Evolutionary conservation across 1,140 invertebrate species (phyloP).

Genomic region (Micrasema longulum): DNA sequence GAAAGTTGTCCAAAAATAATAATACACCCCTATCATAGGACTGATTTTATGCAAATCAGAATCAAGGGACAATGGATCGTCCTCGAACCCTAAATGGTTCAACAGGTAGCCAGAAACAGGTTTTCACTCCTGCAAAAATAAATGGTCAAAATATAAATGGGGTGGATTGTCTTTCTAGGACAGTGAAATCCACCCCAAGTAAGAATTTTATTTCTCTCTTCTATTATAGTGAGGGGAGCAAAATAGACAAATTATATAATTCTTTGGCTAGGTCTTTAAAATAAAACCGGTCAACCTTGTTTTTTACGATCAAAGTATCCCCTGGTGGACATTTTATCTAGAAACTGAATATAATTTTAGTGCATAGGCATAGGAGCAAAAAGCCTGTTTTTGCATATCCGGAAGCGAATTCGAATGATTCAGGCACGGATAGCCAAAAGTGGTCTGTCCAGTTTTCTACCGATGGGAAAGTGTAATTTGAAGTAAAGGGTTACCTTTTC

Average conservation of each 20-base stretch:
- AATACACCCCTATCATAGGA: slow-evolving; percentile 6
- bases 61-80: slow-evolving; percentile 29
- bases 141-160: slow-evolving; percentile 49
- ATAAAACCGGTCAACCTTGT: slow-evolving; percentile 53
- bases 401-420: background rate
- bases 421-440: slow-evolving; percentile 62
- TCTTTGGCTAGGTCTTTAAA: slow-evolving; percentile 16
- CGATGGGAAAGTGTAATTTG: slow-evolving; percentile 51
- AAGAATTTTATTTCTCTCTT: slow-evolving; percentile 23
- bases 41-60: slow-evolving; percentile 40
- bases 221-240: slow-evolving; percentile 9
- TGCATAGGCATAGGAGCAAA: background rate
- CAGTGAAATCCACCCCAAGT: slow-evolving; percentile 36
- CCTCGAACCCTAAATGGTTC: slow-evolving; percentile 27
- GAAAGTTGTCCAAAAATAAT: no score
- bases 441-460: slow-evolving; percentile 60
- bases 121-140: slow-evolving; percentile 49
- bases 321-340: slow-evolving; percentile 43
- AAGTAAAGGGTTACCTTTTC: slow-evolving; percentile 43
- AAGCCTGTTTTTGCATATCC: slow-evolving; percentile 4
- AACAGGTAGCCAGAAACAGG: slow-evolving; percentile 55
- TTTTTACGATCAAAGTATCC: slow-evolving; percentile 52
- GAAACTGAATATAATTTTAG: background rate
- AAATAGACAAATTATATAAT: slow-evolving; percentile 34
- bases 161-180: slow-evolving; percentile 46